These are phyloP conservation scores for Labrus mixtus DNA, from an alignment of 2,113 vertebrate species.

Conservation along the genomic window DNA sequence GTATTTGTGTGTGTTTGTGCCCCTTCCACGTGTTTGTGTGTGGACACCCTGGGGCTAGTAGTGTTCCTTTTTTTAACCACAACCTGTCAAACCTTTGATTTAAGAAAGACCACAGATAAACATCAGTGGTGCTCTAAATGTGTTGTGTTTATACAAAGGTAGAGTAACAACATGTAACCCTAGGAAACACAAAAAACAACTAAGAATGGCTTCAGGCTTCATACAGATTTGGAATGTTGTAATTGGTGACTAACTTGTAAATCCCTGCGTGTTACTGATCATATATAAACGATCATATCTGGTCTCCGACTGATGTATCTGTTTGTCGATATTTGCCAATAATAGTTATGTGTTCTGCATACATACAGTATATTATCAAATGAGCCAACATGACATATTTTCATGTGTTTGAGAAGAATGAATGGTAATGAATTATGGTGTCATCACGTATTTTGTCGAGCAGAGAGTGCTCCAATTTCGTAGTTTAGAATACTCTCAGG, in stretches of 20 bases:
- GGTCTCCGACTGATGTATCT: too few relatives aligned
- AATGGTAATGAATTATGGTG: too few relatives aligned
- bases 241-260: slow-evolving; percentile 17
- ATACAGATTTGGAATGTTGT: background rate
- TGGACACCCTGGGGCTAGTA: slow-evolving; percentile 48
- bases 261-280: background rate
- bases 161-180: slow-evolving; percentile 34
- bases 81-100: slow-evolving; percentile 58
- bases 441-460: too few relatives aligned
- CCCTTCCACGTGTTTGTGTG: slow-evolving; percentile 37
- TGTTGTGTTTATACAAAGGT: slow-evolving; percentile 38
- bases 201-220: background rate
- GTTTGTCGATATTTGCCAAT: too few relatives aligned
- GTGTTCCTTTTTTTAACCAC: slow-evolving; percentile 50
- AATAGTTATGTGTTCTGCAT: too few relatives aligned
- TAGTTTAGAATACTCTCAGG: too few relatives aligned
- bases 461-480: too few relatives aligned
- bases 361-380: too few relatives aligned
- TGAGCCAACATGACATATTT: too few relatives aligned
- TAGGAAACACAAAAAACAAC: slow-evolving; percentile 30
- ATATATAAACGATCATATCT: background rate
- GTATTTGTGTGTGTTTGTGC: slow-evolving; percentile 10
- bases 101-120: slow-evolving; percentile 38
- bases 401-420: too few relatives aligned
- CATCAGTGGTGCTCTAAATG: slow-evolving; percentile 46